Percentiles rank a stretch among this genome's conserved stretches.
These are phyloP conservation scores for Lepidothrix coronata DNA, from an alignment of 2,113 vertebrate genomes.

Conservation along the genomic window DNA sequence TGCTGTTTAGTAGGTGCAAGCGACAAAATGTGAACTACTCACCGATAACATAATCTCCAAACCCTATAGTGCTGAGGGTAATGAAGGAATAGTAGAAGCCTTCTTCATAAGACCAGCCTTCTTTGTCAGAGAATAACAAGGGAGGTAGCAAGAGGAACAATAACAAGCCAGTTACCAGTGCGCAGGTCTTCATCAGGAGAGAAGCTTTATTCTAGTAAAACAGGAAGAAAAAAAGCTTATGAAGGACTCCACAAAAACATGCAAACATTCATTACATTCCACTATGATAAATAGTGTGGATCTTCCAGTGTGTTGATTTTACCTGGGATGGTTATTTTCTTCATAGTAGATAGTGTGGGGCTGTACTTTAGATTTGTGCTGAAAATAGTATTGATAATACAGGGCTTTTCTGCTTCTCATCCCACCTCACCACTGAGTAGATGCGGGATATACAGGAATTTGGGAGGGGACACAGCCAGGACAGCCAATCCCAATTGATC, in stretches of 20 bases:
- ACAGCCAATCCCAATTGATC: neutral
- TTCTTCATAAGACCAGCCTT: conserved; percentile 85
- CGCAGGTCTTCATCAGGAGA: conserved; percentile 76
- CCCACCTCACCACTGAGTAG: neutral
- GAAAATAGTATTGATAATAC: neutral
- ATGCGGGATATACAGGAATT: neutral
- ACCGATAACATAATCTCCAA: conserved; percentile 91
- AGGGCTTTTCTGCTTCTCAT: neutral
- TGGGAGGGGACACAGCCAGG: neutral
- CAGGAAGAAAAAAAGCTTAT: neutral
- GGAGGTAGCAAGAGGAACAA: conserved; percentile 88
- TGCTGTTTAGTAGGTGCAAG: neutral
- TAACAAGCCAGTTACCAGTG: conserved; percentile 72
- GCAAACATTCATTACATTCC: neutral
- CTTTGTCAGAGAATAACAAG: conserved; percentile 79
- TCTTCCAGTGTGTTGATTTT: neutral
- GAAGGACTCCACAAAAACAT: neutral
- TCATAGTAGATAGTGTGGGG: neutral
- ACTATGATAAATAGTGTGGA: neutral
- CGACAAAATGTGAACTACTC: neutral
- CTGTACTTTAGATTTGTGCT: neutral
- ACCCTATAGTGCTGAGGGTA: conserved; percentile 92
- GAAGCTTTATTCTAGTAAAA: conserved; percentile 69
- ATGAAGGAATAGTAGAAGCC: conserved; percentile 91
- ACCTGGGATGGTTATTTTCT: neutral